Evolutionary conservation across 2,888 invertebrate species (phyloP), one percentile per base, ranked within the genome.

Genomic region (Sericinus montela): DNA sequence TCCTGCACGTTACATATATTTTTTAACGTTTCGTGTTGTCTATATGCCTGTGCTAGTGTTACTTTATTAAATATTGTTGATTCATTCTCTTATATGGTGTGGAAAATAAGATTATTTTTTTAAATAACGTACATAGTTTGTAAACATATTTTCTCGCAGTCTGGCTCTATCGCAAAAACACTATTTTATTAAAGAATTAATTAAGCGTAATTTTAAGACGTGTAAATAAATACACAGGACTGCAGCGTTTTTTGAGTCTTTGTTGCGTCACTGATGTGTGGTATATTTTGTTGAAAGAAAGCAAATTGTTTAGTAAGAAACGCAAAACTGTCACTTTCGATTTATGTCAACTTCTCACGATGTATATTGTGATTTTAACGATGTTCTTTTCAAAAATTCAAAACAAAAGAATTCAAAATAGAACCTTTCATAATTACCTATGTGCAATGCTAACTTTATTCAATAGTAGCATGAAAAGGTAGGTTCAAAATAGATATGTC

Each of bases 221-320:
- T 86, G 87, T 87, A 87, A 80, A 86, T 86, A 80, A 51, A 70
- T 73, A 81, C 83, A 83, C 81, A 70, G 67, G 69, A 72, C 63
- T 70, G 67, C 69, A 60, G 58, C 53, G 58, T 60, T 60, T n/a
- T n/a, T n/a, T 59, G 58, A 57, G 48, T 54, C 38, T 53, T 45
- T 52, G 54, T 38, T 42, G 42, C 43, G 28, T 46, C 41, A 25
- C 39, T 48, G 25, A 8, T 3, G 10, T 25, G 11, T 34, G 11
- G 11, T 6, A 10, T 32, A 19, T 19, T 19, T 38, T 32, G 14
- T 46, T 10, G 36, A 7, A 8, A 47, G 13, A 30, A 42, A 7
- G 2, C 6, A 7, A 16, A 25, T 19, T 30, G 11, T 29, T 13
- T 10, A 45, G 9, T 11, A 45, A 30, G 28, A 19, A 19, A 11